Evolutionary conservation across 2,888 invertebrate species (phyloP), one percentile per base, ranked within the genome.

Genomic region (Dendrolimus houi): DNA sequence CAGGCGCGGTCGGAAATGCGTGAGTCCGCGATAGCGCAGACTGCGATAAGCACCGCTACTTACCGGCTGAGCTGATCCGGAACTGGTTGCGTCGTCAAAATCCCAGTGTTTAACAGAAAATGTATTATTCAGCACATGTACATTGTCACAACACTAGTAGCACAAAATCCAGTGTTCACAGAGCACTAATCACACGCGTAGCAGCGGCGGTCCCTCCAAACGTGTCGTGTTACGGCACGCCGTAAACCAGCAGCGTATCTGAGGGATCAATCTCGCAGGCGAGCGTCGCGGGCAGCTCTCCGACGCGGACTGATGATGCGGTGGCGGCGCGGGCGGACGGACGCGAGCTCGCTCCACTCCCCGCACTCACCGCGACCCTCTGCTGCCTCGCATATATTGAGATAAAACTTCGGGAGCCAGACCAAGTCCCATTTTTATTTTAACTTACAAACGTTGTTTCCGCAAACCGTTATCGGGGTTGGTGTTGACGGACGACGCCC

Each of bases 211-310:
- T 88, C 89, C 90, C 89, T 89, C 89, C 89, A 90, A 90, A 90
- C 89, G 89, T 90, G 89, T 89, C 89, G 87, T 89, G 87, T 89
- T 89, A 89, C 89, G 89, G 89, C 82, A 78, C 85, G 81, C 89
- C 89, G 89, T 89, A 89, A 89, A 87, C 86, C 89, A 89, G 88
- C 89, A 89, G 85, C 87, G 89, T 88, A 89, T 90, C 89, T 91
- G 90, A 88, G 89, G 89, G 90, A 89, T 75, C 79, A 69, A 81
- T 78, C 79, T 85, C 83, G 80, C 83, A 86, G 75, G 83, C 88
- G 77, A 84, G 84, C 87, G 87, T 86, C 85, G 81, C 84, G 79
- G 76, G 79, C 83, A 80, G 81, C 89, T 89, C 83, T 87, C 80
- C 83, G 81, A 83, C 85, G 87, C 86, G 88, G 80, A 90, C 90